A percentile compares a stretch with the other conserved stretches of the same genome.
Conservation (phyloP, 2,797 vertebrate species). For the Centroberyx gerrardi region DNA sequence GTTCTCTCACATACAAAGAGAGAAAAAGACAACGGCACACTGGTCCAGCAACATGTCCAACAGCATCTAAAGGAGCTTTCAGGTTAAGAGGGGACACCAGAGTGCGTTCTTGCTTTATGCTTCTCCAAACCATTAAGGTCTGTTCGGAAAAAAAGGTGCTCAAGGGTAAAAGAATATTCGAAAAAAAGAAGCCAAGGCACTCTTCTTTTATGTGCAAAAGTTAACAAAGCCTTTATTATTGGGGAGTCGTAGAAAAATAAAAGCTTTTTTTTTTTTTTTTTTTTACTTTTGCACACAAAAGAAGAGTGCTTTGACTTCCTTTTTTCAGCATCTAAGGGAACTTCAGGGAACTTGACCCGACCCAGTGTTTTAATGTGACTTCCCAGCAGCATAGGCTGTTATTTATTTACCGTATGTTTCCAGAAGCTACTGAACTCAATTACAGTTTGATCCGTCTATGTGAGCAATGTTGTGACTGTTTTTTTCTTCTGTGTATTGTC, state of each 20-base stretch:
- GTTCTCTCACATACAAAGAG: background rate
- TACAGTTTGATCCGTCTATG: background rate
- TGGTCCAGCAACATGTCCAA: background rate
- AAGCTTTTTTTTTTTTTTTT: slow-evolving; percentile 18
- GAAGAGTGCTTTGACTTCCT: slow-evolving; percentile 36
- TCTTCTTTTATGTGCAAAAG: slow-evolving; percentile 19
- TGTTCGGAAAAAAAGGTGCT: slow-evolving; percentile 48
- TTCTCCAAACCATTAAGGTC: slow-evolving; percentile 11
- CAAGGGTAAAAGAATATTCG: slow-evolving; percentile 37
- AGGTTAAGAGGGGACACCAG: slow-evolving; percentile 10
- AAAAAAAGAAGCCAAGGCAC: slow-evolving; percentile 27
- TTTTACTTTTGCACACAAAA: slow-evolving; percentile 26
- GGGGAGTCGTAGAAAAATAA: slow-evolving; percentile 1
- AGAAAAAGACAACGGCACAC: background rate
- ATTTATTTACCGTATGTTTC: slow-evolving; percentile 3
- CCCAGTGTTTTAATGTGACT: slow-evolving; percentile 28
- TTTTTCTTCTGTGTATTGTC: background rate
- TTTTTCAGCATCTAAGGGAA: slow-evolving; percentile 28
- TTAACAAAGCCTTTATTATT: slow-evolving; percentile 18
- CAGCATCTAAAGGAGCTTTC: background rate
- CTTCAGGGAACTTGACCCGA: slow-evolving; percentile 28
- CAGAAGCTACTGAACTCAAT: no score
- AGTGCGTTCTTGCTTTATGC: background rate
- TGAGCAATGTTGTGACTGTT: background rate
- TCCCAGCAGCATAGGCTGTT: slow-evolving; percentile 5